A percentile compares a stretch with the other conserved stretches of the same genome.
Conservation (phyloP, 2,888 invertebrate species). For the Hemicrepidius hirtus region DNA sequence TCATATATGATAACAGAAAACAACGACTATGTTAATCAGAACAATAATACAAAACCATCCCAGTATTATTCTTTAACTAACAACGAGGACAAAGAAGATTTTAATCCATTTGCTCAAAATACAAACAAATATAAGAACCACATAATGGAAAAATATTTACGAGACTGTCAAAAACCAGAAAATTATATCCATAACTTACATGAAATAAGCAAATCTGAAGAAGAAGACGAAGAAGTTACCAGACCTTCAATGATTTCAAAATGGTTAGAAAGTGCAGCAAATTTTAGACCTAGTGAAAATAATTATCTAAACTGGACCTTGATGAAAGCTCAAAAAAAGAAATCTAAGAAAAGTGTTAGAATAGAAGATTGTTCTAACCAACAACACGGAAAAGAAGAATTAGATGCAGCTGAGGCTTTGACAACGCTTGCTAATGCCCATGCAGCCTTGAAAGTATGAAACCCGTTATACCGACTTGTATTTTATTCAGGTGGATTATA, state of each 20-base stretch:
- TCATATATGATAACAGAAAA: slow-evolving; percentile 63
- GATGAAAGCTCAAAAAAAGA: slow-evolving; percentile 65
- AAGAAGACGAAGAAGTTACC: slow-evolving; percentile 59
- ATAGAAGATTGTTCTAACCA: slow-evolving; percentile 53
- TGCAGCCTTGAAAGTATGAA: slow-evolving; percentile 35
- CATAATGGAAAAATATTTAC: slow-evolving; percentile 77
- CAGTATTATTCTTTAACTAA: slow-evolving; percentile 71
- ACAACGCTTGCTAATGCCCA: slow-evolving; percentile 77
- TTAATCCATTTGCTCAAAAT: slow-evolving; percentile 66
- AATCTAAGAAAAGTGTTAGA: slow-evolving; percentile 59
- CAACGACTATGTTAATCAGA: slow-evolving; percentile 48
- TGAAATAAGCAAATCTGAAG: slow-evolving; percentile 53
- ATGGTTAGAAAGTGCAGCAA: slow-evolving; percentile 85
- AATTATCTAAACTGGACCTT: slow-evolving; percentile 81
- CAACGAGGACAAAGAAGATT: slow-evolving; percentile 68
- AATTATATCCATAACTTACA: slow-evolving; percentile 40
- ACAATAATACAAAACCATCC: slow-evolving; percentile 55
- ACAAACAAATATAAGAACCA: slow-evolving; percentile 75
- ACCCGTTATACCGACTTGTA: not conserved
- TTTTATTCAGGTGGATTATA: not conserved
- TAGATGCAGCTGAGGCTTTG: slow-evolving; percentile 85
- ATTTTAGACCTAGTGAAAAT: slow-evolving; percentile 82
- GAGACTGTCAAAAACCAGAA: slow-evolving; percentile 70
- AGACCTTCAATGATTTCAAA: slow-evolving; percentile 80
- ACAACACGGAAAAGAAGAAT: slow-evolving; percentile 81